Base-by-base conservation (phyloP, 2,888 invertebrate species). In the Platypus cylindrus region DNA sequence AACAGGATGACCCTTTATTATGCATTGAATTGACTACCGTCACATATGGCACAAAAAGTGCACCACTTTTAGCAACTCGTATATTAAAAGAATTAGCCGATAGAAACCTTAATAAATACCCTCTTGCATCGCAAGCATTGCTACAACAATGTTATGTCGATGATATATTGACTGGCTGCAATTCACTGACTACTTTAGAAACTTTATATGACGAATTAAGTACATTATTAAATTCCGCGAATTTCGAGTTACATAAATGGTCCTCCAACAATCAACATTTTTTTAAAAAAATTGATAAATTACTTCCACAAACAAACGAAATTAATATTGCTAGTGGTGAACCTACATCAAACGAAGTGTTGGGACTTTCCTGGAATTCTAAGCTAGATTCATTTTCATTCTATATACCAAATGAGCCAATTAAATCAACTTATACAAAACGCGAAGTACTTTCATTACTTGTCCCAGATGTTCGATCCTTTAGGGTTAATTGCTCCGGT, bases 231-330 rank as follows among this genome's bases (percentile, higher is more conserved):
- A 31, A 35, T 16, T 22, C 13, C 5, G 20, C 25, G 11, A 14
- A 17, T 17, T 32, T 41, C 29, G 4, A 11, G 3, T 18, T 43
- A 2, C 43, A 43, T 22, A 41, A 41, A 35, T 38, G 36, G 38
- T 34, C 34, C 23, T 34, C 41, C 2, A 41, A 44, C 27, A 28
- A 24, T 11, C 12, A 20, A 17, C 9, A 30, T 17, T 28, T 34
- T 11, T 12, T 28, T 12, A n/a, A 28, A 9, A 5, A 34, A 14
- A 28, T 28, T 27, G n/a, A n/a, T n/a, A n/a, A n/a, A n/a, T n/a
- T n/a, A n/a, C n/a, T n/a, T n/a, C 32, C 28, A 5, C 13, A 32
- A 13, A 17, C n/a, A 17, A 5, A 9, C 3, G 7, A 5, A 15
- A 31, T 22, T 23, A 23, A 26, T 25, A 20, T 34, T 27, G 9